Evolutionary conservation across 2,888 invertebrate genomes (phyloP).

Genomic region (Empis livida): DNA sequence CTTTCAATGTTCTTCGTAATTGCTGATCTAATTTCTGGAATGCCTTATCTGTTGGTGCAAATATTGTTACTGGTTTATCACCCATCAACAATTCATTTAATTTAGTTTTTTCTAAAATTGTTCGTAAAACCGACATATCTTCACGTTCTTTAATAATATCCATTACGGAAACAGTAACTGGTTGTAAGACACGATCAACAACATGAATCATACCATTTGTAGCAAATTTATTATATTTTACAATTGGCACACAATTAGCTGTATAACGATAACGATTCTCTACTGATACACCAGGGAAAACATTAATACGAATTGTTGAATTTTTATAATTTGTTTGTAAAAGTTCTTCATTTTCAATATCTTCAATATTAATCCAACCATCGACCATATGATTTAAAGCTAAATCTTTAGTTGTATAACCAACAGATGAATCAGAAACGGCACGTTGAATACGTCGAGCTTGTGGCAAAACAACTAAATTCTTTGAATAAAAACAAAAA

Average conservation of each 20-base stretch:
- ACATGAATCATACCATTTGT: constrained; percentile 55
- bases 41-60: constrained; percentile 54
- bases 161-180: constrained; percentile 41
- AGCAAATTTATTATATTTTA: constrained; percentile 46
- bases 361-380: constrained; percentile 43
- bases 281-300: constrained; percentile 18
- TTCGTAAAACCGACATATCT: constrained; percentile 43
- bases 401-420: constrained; percentile 37
- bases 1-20: constrained; percentile 40
- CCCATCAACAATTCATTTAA: constrained; percentile 42
- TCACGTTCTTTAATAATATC: constrained; percentile 45
- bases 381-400: constrained; percentile 44
- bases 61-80: constrained; percentile 44
- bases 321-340: constrained; percentile 29
- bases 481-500: constrained; percentile 28
- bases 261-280: constrained; percentile 35
- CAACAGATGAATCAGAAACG: constrained; percentile 15
- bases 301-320: constrained; percentile 32
- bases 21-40: constrained; percentile 45
- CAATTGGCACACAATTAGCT: constrained; percentile 54
- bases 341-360: constrained; percentile 44
- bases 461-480: constrained; percentile 32
- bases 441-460: constrained; percentile 15
- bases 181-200: constrained; percentile 45
- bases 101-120: constrained; percentile 43